These are phyloP conservation scores for Montifringilla adamsi DNA, from an alignment of 2,113 vertebrate genomes.

Conservation along the genomic window DNA sequence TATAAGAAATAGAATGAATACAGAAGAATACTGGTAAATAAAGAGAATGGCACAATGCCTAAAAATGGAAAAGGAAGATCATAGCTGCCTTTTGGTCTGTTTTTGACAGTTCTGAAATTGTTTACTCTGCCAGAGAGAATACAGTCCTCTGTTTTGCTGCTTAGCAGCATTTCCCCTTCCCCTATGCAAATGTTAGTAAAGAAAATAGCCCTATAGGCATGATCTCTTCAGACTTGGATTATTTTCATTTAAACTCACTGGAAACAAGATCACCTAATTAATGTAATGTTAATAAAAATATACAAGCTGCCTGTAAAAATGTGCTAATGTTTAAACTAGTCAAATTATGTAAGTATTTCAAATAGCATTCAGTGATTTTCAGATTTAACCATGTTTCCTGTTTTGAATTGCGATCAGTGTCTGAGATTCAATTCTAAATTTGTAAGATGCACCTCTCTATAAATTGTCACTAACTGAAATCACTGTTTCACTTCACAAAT, in stretches of 20 bases:
- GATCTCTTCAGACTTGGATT: background rate
- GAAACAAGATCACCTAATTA: background rate
- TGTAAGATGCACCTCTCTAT: constrained; percentile 13
- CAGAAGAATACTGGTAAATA: background rate
- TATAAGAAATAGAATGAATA: background rate
- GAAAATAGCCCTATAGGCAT: background rate
- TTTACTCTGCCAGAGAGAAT: background rate
- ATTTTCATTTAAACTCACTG: background rate
- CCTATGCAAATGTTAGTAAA: background rate
- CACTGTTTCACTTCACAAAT: constrained; percentile 56
- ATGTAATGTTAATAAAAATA: background rate
- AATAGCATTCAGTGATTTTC: background rate
- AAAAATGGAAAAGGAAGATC: background rate
- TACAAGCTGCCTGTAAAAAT: background rate
- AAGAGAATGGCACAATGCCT: background rate
- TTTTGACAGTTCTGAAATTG: background rate
- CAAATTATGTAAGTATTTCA: constrained; percentile 33
- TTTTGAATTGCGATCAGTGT: constrained; percentile 10
- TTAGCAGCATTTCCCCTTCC: constrained; percentile 6
- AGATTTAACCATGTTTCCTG: constrained; percentile 38
- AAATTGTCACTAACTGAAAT: constrained; percentile 57
- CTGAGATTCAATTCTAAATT: constrained; percentile 38
- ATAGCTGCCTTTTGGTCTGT: background rate
- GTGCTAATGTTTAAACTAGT: background rate
- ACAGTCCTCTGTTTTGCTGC: background rate